phyloP scores from a whole-genome alignment of 2,113 vertebrate genomes.

The Hippoglossus stenolepis region DNA sequence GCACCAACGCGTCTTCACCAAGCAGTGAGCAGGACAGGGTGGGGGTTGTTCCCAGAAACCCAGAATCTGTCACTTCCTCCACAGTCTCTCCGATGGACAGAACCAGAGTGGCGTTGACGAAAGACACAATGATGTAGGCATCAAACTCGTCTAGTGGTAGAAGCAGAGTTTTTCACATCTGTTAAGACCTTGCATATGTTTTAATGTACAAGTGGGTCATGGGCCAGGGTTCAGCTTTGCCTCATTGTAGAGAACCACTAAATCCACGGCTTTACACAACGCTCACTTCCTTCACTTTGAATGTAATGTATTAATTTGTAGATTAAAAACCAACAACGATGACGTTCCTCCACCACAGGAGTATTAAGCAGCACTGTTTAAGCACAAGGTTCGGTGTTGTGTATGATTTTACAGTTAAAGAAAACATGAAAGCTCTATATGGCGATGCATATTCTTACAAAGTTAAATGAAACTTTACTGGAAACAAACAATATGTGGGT shows the following conservation, averaged over 20 bases:
- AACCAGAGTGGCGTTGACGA: constrained; percentile 97
- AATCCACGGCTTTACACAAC: not conserved
- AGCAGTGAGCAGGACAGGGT: constrained; percentile 97
- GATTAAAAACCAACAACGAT: not conserved
- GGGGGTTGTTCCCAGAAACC: constrained; percentile 96
- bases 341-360: not conserved
- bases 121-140: constrained; percentile 98
- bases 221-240: not conserved
- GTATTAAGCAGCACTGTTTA: not conserved
- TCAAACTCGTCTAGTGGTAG: constrained; percentile 92
- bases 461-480: too few relatives aligned
- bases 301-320: not conserved
- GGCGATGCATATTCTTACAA: not conserved
- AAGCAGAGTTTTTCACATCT: not conserved
- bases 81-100: constrained; percentile 98
- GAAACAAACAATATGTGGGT: not conserved
- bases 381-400: not conserved
- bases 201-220: not conserved
- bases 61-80: constrained; percentile 98
- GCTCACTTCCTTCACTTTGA: not conserved
- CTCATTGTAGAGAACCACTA: not conserved
- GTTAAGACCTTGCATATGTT: not conserved
- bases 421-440: not conserved
- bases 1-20: constrained; percentile 96
- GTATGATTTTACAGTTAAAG: too few relatives aligned